Conservation (phyloP, 2,888 invertebrate species). For the Trichogramma dendrolimi region DNA sequence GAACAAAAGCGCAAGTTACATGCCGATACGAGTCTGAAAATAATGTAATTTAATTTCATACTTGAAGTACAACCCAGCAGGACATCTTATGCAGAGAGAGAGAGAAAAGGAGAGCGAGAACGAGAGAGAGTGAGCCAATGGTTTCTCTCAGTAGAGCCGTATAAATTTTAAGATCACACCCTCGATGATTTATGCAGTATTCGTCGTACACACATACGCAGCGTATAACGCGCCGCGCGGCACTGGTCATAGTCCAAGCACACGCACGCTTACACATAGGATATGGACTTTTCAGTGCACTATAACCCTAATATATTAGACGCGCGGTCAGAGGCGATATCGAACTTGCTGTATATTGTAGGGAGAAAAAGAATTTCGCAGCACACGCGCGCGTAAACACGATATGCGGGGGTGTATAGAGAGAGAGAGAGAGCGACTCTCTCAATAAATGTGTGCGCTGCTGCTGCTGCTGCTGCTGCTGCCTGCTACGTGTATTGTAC, state of each 20-base stretch:
- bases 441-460: no score
- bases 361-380: conserved; percentile 14
- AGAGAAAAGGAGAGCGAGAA: no score
- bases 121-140: no score
- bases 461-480: no score
- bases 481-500: no score
- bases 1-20: no score
- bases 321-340: conserved; percentile 34
- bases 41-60: no score
- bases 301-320: conserved; percentile 45
- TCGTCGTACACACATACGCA: neutral
- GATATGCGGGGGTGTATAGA: conserved; percentile 1
- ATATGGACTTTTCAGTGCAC: conserved; percentile 26
- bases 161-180: neutral
- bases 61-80: no score
- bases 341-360: no score
- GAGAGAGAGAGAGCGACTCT: neutral
- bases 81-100: no score
- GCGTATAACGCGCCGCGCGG: neutral
- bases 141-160: no score
- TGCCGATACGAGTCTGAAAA: no score
- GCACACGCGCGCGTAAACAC: neutral
- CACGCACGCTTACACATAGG: conserved; percentile 18
- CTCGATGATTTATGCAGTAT: conserved; percentile 16
- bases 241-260: neutral